A percentile compares a stretch with the other conserved stretches of the same genome.
phyloP scores from a whole-genome alignment of 23 tunicate genomes.

The Styela clava region DNA sequence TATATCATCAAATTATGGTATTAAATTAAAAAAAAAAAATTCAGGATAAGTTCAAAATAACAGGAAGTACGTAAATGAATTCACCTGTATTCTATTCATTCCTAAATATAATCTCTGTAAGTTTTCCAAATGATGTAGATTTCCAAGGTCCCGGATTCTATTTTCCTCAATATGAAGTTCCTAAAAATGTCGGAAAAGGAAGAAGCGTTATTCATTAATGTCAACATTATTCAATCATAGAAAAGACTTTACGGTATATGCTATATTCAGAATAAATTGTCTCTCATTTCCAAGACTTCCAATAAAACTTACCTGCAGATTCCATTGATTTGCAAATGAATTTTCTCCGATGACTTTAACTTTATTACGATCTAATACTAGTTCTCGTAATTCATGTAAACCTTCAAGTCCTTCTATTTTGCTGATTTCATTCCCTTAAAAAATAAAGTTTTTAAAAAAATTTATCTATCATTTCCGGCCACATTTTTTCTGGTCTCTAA shows the following conservation, averaged over 20 bases:
- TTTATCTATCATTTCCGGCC: background rate
- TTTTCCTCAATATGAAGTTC: conserved; percentile 95
- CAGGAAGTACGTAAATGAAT: too few relatives aligned
- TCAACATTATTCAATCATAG: conserved; percentile 1
- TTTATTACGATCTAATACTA: conserved; percentile 89
- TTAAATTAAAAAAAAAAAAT: too few relatives aligned
- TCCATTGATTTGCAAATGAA: conserved; percentile 86
- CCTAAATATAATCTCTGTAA: conserved; percentile 90
- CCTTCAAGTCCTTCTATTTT: conserved; percentile 94
- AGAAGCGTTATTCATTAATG: background rate
- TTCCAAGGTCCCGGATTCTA: conserved; percentile 74
- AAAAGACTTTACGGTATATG: too few relatives aligned
- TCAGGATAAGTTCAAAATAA: too few relatives aligned
- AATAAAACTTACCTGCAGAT: conserved; percentile 29
- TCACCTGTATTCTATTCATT: conserved; percentile 93
- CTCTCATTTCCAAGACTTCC: too few relatives aligned
- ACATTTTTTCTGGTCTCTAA: background rate
- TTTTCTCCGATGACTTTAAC: conserved; percentile 66
- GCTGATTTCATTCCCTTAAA: conserved; percentile 84
- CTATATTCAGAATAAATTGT: too few relatives aligned
- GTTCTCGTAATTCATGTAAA: conserved; percentile 75
- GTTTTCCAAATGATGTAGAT: conserved; percentile 86
- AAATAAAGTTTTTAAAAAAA: background rate
- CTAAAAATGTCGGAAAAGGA: conserved; percentile 11
- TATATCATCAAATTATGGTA: too few relatives aligned